Evolutionary conservation across 2,113 vertebrate species (phyloP).

Genomic region (Motacilla tschutschensis): DNA sequence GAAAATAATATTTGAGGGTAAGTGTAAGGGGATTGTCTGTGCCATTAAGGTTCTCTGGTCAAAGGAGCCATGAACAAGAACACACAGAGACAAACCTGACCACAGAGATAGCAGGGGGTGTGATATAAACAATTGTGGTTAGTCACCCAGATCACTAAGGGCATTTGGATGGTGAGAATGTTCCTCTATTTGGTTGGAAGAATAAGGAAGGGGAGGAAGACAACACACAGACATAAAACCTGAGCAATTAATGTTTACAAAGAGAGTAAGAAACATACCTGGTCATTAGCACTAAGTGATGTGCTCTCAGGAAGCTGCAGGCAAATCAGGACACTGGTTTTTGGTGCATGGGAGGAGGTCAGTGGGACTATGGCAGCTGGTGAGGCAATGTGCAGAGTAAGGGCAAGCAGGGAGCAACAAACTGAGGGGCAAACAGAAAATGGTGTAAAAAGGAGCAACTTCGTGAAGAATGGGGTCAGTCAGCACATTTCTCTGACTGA

Average conservation of each 20-base stretch:
- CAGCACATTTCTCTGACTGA: not conserved
- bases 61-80: not conserved
- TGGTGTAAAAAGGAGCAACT: accelerated
- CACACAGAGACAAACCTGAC: not conserved
- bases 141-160: not conserved
- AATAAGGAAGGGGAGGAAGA: not conserved
- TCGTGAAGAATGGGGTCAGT: accelerated
- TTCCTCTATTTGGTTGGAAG: not conserved
- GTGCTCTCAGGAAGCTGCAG: not conserved
- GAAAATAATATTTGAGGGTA: not conserved
- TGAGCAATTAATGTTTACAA: not conserved
- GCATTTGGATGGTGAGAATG: not conserved
- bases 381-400: not conserved
- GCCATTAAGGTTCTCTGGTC: not conserved
- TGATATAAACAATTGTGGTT: not conserved
- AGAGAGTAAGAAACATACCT: not conserved
- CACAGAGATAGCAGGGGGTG: not conserved
- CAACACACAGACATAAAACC: not conserved
- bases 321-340: not conserved
- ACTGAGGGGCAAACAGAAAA: not conserved
- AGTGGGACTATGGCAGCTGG: not conserved
- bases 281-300: not conserved
- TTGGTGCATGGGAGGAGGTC: not conserved
- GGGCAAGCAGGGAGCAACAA: not conserved
- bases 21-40: not conserved